These are phyloP conservation scores for Chaetura pelagica DNA, from an alignment of 2,113 vertebrate genomes.

Conservation along the genomic window DNA sequence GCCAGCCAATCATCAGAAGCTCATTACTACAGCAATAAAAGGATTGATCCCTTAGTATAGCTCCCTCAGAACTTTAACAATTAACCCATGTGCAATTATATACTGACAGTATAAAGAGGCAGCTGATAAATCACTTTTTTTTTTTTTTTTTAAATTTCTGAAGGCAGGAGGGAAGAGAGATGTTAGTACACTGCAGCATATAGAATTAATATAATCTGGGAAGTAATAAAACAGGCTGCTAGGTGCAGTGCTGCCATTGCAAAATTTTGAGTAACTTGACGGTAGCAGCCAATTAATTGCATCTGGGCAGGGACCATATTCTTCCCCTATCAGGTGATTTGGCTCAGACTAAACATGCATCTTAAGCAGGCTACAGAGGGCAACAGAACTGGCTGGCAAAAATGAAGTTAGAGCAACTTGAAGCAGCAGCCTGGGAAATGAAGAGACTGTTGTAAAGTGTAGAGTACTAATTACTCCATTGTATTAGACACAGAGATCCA, in stretches of 20 bases:
- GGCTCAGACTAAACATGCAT: neutral
- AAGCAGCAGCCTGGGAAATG: neutral
- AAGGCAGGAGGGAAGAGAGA: conserved; percentile 23
- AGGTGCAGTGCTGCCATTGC: conserved; percentile 20
- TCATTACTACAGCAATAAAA: conserved; percentile 70
- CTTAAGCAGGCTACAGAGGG: neutral
- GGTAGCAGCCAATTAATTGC: neutral
- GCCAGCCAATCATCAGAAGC: conserved; percentile 66
- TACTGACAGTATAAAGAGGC: conserved; percentile 46
- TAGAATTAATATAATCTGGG: conserved; percentile 56
- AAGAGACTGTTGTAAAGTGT: neutral
- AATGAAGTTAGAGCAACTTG: neutral
- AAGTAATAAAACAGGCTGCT: conserved; percentile 54
- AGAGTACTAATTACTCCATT: neutral
- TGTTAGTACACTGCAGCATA: conserved; percentile 57
- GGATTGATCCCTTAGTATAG: conserved; percentile 63
- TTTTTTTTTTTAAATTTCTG: conserved; percentile 68
- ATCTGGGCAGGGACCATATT: neutral
- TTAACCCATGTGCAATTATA: conserved; percentile 68
- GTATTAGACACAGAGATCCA: neutral
- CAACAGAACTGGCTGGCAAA: neutral
- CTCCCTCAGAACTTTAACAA: conserved; percentile 61
- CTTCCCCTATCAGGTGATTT: neutral
- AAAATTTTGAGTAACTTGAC: conserved; percentile 40
- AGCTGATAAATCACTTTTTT: conserved; percentile 66